Base-by-base conservation (phyloP, 1,140 invertebrate species). In the Hermetia illucens region DNA sequence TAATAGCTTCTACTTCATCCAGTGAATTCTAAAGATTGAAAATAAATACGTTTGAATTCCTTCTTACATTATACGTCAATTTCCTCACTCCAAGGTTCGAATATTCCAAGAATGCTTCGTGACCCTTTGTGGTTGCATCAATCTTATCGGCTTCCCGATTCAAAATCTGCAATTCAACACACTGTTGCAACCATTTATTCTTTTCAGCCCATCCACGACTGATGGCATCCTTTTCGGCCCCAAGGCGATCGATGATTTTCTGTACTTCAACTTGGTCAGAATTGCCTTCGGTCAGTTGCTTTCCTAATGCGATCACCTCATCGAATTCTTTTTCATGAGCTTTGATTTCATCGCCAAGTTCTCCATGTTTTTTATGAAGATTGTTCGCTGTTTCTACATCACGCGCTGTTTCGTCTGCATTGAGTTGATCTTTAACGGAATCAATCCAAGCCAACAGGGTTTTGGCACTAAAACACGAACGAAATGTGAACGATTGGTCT, bases 141-240 rank as follows among this genome's bases (percentile, higher is more conserved):
- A 98, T 92, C 55, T 94, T 87, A 62, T 98, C 92, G 0, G 92
- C 93, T 64, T 98, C 94, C 36, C 87, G 75, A 58, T 93, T 95
- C 62, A 97, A 95, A 41, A 83, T 72, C 63, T 89, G 84, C 34
- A 94, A 63, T 49, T 93, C 84, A 13, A 89, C 65, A 44, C 83
- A 82, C 54, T 94, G 87, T 43, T 79, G 70, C 21, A 93, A 63
- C 72, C 82, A 83, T 34, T 77, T 73, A 18, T 87, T 77, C 54
- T 92, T 92, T 22, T 82, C 74, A 27, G 74, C 63, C 84, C 87
- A 93, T 21, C 77, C 79, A 41, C 75, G 72, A 20, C 70, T 65
- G 1, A 95, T 74, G 3, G 77, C 74, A 39, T 75, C 70, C 48
- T 90, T 75, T 51, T 93, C 82, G 3, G 77, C 75, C 37, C 72